phyloP scores from a whole-genome alignment of 2,797 vertebrate genomes.

The Odontamblyopus rebecca region DNA sequence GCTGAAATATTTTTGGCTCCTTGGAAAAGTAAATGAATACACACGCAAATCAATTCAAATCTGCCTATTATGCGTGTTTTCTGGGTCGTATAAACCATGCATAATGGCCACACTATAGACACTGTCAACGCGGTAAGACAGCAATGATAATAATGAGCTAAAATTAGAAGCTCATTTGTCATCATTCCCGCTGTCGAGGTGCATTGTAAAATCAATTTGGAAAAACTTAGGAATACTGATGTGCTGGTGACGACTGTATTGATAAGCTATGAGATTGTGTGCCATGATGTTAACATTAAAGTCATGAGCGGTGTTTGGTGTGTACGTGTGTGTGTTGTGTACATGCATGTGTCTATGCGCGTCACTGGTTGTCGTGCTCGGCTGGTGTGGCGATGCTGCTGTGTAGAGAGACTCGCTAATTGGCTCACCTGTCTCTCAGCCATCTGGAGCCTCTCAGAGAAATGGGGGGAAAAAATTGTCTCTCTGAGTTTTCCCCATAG shows the following conservation, averaged over 20 bases:
- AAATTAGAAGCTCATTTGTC: conserved; percentile 56
- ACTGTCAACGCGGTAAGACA: conserved; percentile 4
- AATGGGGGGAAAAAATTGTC: conserved; percentile 35
- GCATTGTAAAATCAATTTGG: conserved; percentile 46
- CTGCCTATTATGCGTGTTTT: conserved; percentile 56
- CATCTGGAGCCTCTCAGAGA: conserved; percentile 74
- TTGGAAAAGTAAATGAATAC: conserved; percentile 58
- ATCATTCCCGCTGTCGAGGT: conserved; percentile 34
- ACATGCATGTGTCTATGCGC: conserved; percentile 22
- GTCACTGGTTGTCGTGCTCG: conserved; percentile 56
- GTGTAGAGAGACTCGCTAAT: conserved; percentile 77
- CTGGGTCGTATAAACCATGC: conserved; percentile 46
- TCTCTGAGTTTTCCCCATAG: conserved; percentile 50
- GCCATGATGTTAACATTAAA: conserved; percentile 35
- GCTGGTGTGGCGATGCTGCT: conserved; percentile 66
- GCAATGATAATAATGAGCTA: conserved; percentile 35
- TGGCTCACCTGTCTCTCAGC: conserved; percentile 80
- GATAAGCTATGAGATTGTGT: conserved; percentile 28
- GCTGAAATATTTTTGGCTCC: conserved; percentile 65
- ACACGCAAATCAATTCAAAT: conserved; percentile 63
- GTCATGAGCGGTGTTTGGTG: conserved; percentile 21
- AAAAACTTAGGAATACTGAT: conserved; percentile 15
- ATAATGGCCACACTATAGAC: conserved; percentile 43
- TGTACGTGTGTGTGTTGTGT: conserved; percentile 23
- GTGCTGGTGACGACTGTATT: conserved; percentile 27